Evolutionary conservation across 2,888 invertebrate species (phyloP).

Genomic region (Graphium colonna): DNA sequence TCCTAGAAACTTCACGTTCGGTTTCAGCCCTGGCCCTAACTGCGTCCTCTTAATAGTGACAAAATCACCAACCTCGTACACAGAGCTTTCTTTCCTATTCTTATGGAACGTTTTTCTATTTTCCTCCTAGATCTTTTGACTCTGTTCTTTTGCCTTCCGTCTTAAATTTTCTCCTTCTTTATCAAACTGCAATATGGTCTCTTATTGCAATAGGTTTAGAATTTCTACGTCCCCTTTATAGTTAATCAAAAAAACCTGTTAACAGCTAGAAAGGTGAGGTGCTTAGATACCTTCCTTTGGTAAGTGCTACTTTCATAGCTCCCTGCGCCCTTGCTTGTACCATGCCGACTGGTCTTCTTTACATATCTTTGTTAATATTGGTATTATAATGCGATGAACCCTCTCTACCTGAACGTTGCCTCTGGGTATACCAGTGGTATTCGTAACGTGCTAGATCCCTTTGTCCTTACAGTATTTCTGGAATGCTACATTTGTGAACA

Average conservation of each 20-base stretch:
- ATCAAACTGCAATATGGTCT: no score
- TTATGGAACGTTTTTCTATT: conserved; percentile 27
- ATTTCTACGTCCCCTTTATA: background rate
- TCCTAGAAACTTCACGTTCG: no score
- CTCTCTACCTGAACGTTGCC: conserved; percentile 5
- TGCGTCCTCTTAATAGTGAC: no score
- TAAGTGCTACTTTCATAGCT: background rate
- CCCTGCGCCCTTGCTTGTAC: background rate
- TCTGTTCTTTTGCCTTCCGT: conserved; percentile 17
- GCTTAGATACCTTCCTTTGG: background rate
- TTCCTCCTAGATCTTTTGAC: conserved; percentile 24
- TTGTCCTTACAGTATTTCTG: conserved; percentile 1
- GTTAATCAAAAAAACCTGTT: no score
- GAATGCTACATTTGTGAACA: conserved; percentile 45
- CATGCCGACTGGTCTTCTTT: no score
- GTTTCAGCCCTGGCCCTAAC: no score
- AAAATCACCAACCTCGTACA: no score
- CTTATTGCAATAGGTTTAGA: background rate
- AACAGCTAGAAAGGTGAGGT: no score
- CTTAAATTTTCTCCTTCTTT: conserved; percentile 8
- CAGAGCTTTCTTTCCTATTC: conserved; percentile 28
- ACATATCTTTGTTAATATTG: no score
- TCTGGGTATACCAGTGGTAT: background rate
- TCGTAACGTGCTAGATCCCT: background rate
- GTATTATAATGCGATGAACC: no score